Conservation (phyloP, 2,113 vertebrate genomes). For the Gasterosteus aculeatus region DNA sequence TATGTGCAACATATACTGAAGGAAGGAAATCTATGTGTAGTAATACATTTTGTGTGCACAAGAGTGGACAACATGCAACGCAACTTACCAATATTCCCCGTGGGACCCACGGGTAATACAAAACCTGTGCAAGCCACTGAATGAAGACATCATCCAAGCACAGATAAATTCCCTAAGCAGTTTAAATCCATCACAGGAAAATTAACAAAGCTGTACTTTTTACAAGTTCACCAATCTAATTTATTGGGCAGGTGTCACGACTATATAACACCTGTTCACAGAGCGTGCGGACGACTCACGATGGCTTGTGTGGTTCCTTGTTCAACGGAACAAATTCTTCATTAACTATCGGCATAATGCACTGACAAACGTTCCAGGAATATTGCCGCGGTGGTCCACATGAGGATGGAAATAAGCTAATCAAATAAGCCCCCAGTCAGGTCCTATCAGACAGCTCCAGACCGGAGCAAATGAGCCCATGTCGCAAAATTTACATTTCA, state of each 20-base stretch:
- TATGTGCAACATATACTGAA: conserved; percentile 2
- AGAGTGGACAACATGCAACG: conserved; percentile 8
- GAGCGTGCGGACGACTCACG: conserved; percentile 33
- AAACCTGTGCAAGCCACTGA: conserved; percentile 24
- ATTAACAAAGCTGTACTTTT: conserved; percentile 49
- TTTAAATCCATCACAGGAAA: conserved; percentile 46
- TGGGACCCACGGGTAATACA: conserved; percentile 8
- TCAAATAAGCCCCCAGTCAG: conserved; percentile 81
- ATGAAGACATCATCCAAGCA: conserved; percentile 49
- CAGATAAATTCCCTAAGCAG: conserved; percentile 44
- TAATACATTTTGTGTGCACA: conserved; percentile 23
- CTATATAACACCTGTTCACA: conserved; percentile 38
- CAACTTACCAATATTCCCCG: conserved; percentile 31
- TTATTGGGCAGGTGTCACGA: conserved; percentile 51
- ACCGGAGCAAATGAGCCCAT: conserved; percentile 76
- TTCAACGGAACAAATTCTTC: conserved; percentile 76
- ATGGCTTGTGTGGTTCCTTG: conserved; percentile 62
- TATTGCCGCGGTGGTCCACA: conserved; percentile 70
- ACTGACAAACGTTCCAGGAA: conserved; percentile 70
- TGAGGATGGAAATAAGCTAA: conserved; percentile 80
- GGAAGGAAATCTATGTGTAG: conserved; percentile 4
- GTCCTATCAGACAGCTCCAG: conserved; percentile 81
- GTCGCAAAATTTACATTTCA: conserved; percentile 78
- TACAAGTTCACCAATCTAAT: conserved; percentile 47
- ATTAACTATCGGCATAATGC: conserved; percentile 76